Evolutionary conservation across 64 coral and sea anemone species (phyloP).

Genomic region (Hydrozoanthus tunicans): DNA sequence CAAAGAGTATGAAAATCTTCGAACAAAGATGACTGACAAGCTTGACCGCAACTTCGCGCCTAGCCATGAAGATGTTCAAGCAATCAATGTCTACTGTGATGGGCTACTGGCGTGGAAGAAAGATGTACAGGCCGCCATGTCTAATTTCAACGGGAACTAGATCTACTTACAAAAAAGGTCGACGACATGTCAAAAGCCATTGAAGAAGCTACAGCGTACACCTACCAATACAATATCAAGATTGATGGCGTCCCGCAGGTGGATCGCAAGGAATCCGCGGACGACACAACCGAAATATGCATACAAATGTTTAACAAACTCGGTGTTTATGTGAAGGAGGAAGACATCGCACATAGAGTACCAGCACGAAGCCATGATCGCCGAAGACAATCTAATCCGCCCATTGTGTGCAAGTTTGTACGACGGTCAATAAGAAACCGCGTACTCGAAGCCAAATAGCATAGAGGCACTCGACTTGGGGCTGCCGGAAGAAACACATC

Average conservation of each 20-base stretch:
- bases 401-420: constrained; percentile 13
- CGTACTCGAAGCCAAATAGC: not conserved
- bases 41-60: too few species aligned
- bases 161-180: too few species aligned
- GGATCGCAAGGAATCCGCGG: not conserved
- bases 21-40: too few species aligned
- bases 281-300: not conserved
- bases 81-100: too few species aligned
- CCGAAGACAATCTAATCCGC: not conserved
- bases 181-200: not conserved
- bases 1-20: too few species aligned
- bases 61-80: too few species aligned
- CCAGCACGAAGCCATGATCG: too few species aligned
- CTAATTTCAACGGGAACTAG: too few species aligned
- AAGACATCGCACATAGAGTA: not conserved
- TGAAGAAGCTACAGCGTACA: constrained; percentile 7
- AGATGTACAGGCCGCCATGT: too few species aligned
- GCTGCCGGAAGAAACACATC: not conserved
- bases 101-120: too few species aligned
- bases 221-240: not conserved
- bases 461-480: too few species aligned
- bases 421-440: not conserved
- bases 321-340: not conserved
- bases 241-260: not conserved
- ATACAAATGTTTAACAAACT: not conserved